Base-by-base conservation (phyloP, 2,113 vertebrate genomes). In the Peromyscus maniculatus region DNA sequence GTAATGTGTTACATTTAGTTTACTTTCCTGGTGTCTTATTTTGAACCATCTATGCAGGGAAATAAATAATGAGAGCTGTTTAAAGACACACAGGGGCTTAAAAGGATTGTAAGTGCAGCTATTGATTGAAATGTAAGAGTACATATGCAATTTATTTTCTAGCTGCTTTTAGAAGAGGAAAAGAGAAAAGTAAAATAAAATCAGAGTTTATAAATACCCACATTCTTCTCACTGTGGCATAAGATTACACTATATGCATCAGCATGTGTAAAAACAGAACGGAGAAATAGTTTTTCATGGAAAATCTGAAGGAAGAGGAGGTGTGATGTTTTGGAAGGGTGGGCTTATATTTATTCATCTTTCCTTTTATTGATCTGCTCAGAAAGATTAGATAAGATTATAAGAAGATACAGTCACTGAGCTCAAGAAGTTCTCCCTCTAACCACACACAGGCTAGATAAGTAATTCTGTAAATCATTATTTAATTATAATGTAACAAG, bases 41-140 rank as follows among this genome's bases (percentile, higher is more conserved):
- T 91, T 92, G 19, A 82, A 62, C 22, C 49, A 95, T 93, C 62
- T 83, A 74, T 64, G 36, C 13, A 91, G 90, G 91, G 91, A 92
- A 16, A 95, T 78, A 78, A 89, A 94, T 92, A 96, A 91, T 31
- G 72, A 49, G 55, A 96, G 2, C 7, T 95, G 0, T 97, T 95
- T 92, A 52, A 71, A 80, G 97, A 93, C 16, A 84, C 19, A 39
- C 4, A 52, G 92, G 87, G 84, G 0, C 7, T 93, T 28, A 91
- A 91, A 89, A 97, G 67, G 10, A 92, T 62, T 87, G 2, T 64
- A 91, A 97, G 31, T 74, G 43, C 13, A 92, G 24, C 87, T 94
- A 62, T 82, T 96, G 43, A 94, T 72, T 96, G 31, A 94, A 84
- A 16, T 80, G 78, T 93, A 82, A 78, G 64, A 55, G 79, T 74